These are phyloP conservation scores for Nothocercus nigrocapillus DNA, from an alignment of 2,113 vertebrate genomes.

Conservation along the genomic window DNA sequence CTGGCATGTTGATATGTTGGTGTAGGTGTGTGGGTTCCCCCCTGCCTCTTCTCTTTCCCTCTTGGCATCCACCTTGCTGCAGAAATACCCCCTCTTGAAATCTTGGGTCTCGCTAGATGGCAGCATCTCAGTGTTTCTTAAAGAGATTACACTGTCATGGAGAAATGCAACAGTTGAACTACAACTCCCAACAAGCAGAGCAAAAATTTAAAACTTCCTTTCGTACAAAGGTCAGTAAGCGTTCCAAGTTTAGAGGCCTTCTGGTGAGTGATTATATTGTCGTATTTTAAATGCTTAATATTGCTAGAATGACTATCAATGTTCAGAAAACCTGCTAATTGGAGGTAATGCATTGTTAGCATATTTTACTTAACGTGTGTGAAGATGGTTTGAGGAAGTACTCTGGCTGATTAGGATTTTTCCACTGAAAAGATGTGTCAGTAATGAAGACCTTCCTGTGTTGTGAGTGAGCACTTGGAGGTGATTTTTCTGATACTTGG, in stretches of 20 bases:
- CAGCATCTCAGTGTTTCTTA: slow-evolving; percentile 12
- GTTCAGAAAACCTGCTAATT: not conserved
- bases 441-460: not conserved
- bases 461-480: not conserved
- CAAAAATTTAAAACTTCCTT: not conserved
- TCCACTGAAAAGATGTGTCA: not conserved
- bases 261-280: not conserved
- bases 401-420: not conserved
- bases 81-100: not conserved
- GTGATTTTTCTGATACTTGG: not conserved
- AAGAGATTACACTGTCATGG: fast-evolving
- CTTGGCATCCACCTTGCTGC: not conserved
- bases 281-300: not conserved
- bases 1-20: not conserved
- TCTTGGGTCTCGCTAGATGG: slow-evolving; percentile 62
- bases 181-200: slow-evolving; percentile 60
- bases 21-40: no score
- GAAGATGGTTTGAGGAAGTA: not conserved
- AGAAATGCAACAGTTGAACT: not conserved
- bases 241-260: not conserved
- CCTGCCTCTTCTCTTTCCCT: not conserved
- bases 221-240: not conserved
- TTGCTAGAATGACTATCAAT: fast-evolving
- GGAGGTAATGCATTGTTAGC: not conserved
- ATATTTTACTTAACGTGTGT: not conserved